These are phyloP conservation scores for Agelaius phoeniceus DNA, from an alignment of 2,113 vertebrate species.

Conservation along the genomic window DNA sequence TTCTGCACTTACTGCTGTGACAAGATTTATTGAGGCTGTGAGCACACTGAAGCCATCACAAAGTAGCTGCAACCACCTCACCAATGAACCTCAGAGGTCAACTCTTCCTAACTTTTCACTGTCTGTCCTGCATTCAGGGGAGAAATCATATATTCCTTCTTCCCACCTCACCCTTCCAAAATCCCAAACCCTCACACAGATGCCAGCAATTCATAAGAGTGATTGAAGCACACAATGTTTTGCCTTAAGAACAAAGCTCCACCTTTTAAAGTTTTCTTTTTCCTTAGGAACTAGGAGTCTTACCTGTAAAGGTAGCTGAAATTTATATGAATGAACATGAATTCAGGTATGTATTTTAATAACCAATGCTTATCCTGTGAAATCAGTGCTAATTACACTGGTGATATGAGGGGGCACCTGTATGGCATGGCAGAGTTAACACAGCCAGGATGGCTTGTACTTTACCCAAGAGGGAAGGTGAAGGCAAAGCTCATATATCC, in stretches of 20 bases:
- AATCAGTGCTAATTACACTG: not conserved
- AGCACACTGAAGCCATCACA: not conserved
- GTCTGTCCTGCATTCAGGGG: not conserved
- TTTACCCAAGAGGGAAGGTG: not conserved
- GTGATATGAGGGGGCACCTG: not conserved
- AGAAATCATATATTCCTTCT: not conserved
- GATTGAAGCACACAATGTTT: not conserved
- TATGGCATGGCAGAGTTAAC: not conserved
- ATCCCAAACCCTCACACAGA: not conserved
- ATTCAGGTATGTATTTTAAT: not conserved
- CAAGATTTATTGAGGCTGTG: not conserved
- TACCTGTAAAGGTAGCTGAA: not conserved
- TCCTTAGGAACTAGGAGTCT: not conserved
- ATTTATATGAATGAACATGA: not conserved
- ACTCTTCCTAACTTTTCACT: not conserved
- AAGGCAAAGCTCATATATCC: slow-evolving; percentile 11
- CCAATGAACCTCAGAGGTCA: not conserved
- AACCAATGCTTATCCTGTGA: not conserved
- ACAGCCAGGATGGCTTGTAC: not conserved
- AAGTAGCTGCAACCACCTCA: not conserved
- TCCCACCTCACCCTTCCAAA: not conserved
- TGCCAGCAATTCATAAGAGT: not conserved
- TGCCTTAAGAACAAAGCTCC: not conserved
- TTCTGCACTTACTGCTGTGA: not conserved
- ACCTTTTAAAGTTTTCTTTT: not conserved